A percentile compares a stretch with the other conserved stretches of the same genome.
Conservation (phyloP, 2,888 invertebrate genomes). For the Mylabris sibirica region DNA sequence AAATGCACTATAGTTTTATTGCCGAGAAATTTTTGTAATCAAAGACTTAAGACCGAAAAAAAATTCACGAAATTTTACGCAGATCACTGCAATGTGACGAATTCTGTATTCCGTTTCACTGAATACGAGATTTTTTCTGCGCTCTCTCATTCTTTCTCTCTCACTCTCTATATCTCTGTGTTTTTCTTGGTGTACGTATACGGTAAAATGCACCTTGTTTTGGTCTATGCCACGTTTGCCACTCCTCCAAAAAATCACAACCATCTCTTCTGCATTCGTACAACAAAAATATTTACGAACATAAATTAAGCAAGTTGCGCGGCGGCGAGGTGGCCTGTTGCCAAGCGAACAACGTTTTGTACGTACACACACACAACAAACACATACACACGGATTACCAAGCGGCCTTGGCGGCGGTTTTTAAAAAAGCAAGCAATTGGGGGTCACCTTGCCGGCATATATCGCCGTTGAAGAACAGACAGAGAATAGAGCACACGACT, state of each 20-base stretch:
- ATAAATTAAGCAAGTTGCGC: slow-evolving; percentile 47
- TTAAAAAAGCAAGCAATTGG: slow-evolving; percentile 51
- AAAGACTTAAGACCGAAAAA: background rate
- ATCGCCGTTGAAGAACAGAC: slow-evolving; percentile 19
- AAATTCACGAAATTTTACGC: background rate
- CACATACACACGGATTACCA: slow-evolving; percentile 44
- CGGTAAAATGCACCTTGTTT: background rate
- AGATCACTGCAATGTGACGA: background rate
- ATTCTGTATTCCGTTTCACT: background rate
- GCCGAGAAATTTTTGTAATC: background rate
- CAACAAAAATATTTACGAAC: slow-evolving; percentile 52
- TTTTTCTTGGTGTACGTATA: background rate
- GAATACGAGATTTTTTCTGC: background rate
- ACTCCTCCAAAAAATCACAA: slow-evolving; percentile 17
- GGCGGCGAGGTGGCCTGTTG: slow-evolving; percentile 47
- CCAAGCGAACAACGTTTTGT: slow-evolving; percentile 47
- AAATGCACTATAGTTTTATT: background rate
- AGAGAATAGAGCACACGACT: background rate
- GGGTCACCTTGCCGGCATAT: slow-evolving; percentile 54
- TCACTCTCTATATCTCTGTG: too few relatives aligned
- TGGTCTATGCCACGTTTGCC: slow-evolving; percentile 11
- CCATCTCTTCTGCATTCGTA: slow-evolving; percentile 31
- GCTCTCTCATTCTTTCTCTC: too few relatives aligned
- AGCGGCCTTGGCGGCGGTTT: slow-evolving; percentile 50
- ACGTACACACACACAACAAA: slow-evolving; percentile 35